Evolutionary conservation across 2,113 vertebrate genomes (phyloP).

Genomic region (Hyla sarda): DNA sequence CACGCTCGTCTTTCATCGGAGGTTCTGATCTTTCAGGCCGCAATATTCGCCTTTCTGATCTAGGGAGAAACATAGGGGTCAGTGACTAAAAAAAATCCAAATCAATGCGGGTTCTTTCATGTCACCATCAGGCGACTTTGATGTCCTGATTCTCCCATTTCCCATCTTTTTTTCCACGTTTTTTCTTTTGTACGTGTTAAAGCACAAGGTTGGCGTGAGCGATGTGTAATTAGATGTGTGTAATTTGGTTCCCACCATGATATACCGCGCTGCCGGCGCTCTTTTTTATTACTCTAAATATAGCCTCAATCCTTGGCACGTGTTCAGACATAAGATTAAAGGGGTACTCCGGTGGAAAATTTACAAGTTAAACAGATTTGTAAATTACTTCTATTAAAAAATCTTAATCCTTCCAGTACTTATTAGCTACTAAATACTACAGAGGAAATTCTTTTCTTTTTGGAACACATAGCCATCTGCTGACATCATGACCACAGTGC

Average conservation of each 20-base stretch:
- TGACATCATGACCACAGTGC: too few relatives aligned
- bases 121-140: conserved; percentile 13
- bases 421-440: too few relatives aligned
- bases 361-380: too few relatives aligned
- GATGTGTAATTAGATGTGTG: conserved; percentile 35
- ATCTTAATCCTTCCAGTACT: too few relatives aligned
- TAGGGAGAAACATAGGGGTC: not conserved
- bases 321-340: not conserved
- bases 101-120: not conserved
- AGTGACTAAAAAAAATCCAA: too few relatives aligned
- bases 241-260: not conserved
- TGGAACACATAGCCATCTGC: too few relatives aligned
- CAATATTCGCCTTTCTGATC: not conserved
- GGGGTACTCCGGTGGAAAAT: too few relatives aligned
- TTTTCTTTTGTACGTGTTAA: not conserved
- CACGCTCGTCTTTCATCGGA: conserved; percentile 35
- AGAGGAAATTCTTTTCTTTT: too few relatives aligned
- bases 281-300: conserved; percentile 33
- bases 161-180: not conserved
- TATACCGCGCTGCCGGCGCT: not conserved
- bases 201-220: conserved; percentile 27
- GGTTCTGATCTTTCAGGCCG: not conserved
- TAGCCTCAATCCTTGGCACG: not conserved
- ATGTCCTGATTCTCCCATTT: not conserved
- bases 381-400: too few relatives aligned